Base-by-base conservation (phyloP, 2,888 invertebrate genomes). In the Aphodius sticticus region DNA sequence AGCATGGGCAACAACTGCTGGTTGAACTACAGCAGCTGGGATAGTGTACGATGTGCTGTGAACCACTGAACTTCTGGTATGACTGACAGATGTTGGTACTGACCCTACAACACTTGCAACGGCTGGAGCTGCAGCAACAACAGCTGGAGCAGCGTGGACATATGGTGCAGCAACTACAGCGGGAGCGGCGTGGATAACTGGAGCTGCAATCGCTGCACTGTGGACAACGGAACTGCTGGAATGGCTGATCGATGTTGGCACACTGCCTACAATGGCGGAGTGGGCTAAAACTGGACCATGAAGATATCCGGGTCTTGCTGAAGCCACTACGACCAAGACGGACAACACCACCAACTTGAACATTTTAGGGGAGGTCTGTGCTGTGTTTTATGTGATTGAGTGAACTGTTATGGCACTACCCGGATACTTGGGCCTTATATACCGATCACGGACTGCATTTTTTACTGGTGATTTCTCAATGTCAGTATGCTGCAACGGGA, bases 311-410 rank as follows among this genome's bases (percentile, higher is more conserved):
- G 88, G 86, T 76, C 90, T 91, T 85, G 92, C 92, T 85, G 90
- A 90, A 80, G 90, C 92, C 87, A 91, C 90, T 79, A 91, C 90
- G 86, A 90, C 88, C 81, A 92, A 88, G 88, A 91, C 91, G 88
- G 91, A 91, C 87, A 92, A 92, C 90, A 92, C 92, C 91, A 92
- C 91, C 92, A 91, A 87, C 90, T 89, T 90, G 84, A 90, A 90
- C 91, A 91, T 91, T 89, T 84, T 86, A 78, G 71, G 38, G 79
- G 90, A 88, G 89, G 91, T 91, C 91, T 91, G 91, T 91, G 91
- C 91, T 91, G 91, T 91, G 91, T 91, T 53, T 53, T 53, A 53
- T 36, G 74, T 12, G 74, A 36, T 35, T 9, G 35, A 74, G 74
- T 36, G 74, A 74, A 74, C 74, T 74, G 26, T 36, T 36, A 74